These are phyloP conservation scores for Tipula vernalis DNA, from an alignment of 2,888 invertebrate species.

Conservation along the genomic window DNA sequence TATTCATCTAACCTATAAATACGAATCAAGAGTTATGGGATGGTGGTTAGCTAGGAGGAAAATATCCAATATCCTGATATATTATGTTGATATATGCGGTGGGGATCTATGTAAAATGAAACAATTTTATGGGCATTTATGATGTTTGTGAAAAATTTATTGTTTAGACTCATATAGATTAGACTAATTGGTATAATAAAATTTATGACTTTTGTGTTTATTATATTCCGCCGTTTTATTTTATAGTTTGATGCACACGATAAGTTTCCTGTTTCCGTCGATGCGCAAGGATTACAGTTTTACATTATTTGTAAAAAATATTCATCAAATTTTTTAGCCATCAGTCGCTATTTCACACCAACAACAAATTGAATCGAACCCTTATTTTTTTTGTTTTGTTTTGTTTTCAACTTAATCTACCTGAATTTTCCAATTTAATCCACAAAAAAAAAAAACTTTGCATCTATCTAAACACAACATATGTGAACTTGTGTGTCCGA, in stretches of 20 bases:
- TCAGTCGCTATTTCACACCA: not conserved
- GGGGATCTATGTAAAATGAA: not conserved
- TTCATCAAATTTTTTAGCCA: not conserved
- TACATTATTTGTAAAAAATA: not conserved
- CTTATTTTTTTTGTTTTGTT: too few species aligned
- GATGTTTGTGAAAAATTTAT: not conserved
- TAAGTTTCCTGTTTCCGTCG: not conserved
- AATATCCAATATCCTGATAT: not conserved
- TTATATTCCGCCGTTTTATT: not conserved
- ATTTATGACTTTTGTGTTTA: not conserved
- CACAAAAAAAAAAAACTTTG: not conserved
- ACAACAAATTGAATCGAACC: not conserved
- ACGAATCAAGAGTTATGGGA: not conserved
- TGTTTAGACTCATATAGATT: not conserved
- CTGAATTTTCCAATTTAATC: not conserved
- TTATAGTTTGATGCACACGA: not conserved
- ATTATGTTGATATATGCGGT: not conserved
- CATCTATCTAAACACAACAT: not conserved
- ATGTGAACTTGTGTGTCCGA: not conserved
- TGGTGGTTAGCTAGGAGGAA: not conserved
- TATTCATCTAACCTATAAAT: not conserved
- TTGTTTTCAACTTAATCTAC: not conserved
- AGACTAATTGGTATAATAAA: not conserved
- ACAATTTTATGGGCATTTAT: not conserved
- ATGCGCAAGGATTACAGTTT: not conserved